Percentiles rank a stretch among this genome's conserved stretches.
Evolutionary conservation across 2,797 vertebrate genomes (phyloP).

Genomic region (Pipistrellus pipistrellus): DNA sequence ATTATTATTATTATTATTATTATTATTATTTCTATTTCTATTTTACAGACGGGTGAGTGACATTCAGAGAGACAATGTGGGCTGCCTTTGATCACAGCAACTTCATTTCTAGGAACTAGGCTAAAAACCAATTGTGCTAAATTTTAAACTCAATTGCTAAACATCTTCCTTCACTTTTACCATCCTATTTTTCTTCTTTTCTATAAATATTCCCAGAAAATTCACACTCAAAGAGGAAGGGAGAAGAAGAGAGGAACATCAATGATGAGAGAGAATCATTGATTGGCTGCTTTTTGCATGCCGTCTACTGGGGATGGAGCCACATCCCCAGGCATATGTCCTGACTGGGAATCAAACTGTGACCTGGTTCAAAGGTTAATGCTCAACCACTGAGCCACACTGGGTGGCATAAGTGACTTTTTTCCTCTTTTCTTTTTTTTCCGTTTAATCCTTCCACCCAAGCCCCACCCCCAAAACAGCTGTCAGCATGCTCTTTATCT

Average conservation of each 20-base stretch:
- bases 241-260: neutral
- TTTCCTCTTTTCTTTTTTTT: neutral
- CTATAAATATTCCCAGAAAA: constrained; percentile 37
- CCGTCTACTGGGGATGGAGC: neutral
- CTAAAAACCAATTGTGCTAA: neutral
- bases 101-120: neutral
- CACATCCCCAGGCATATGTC: neutral
- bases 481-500: neutral
- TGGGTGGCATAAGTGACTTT: neutral
- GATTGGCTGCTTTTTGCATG: too few relatives aligned
- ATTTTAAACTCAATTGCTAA: constrained; percentile 41
- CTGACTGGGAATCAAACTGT: neutral
- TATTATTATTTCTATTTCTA: constrained; percentile 23
- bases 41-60: neutral
- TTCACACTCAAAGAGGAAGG: neutral
- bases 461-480: too few relatives aligned
- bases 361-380: neutral
- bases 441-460: neutral
- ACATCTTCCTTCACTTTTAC: neutral
- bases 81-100: neutral
- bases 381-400: neutral
- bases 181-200: neutral
- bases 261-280: too few relatives aligned
- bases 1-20: neutral
- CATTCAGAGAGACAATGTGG: neutral